Evolutionary conservation across 2,113 vertebrate species (phyloP).

Genomic region (Myxocyprinus asiaticus): DNA sequence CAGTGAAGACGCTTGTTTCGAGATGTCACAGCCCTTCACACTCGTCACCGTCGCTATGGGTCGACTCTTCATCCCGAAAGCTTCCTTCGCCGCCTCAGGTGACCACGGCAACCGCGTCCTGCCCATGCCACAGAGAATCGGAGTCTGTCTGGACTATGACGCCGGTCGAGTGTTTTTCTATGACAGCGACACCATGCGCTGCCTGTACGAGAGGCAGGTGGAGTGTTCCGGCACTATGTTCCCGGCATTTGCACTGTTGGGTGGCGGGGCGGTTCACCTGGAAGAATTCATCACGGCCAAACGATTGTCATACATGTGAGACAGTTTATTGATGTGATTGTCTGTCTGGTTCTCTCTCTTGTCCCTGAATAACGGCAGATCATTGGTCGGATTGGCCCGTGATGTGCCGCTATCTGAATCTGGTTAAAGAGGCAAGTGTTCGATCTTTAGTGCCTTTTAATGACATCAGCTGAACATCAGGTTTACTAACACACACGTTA

Average conservation of each 20-base stretch:
- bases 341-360: neutral
- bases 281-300: constrained; percentile 81
- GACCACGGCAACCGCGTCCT: constrained; percentile 81
- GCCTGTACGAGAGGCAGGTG: constrained; percentile 89
- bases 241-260: constrained; percentile 93
- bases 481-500: neutral
- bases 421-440: constrained; percentile 29
- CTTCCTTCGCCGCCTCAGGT: constrained; percentile 64
- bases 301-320: constrained; percentile 72
- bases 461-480: neutral
- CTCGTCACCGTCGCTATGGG: constrained; percentile 93
- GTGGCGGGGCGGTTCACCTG: constrained; percentile 84
- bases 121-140: constrained; percentile 84
- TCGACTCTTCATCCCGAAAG: constrained; percentile 89
- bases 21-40: constrained; percentile 88
- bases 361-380: neutral
- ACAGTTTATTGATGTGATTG: no score
- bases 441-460: constrained; percentile 39
- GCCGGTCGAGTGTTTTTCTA: constrained; percentile 88
- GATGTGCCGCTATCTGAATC: neutral
- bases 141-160: constrained; percentile 89
- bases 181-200: constrained; percentile 85
- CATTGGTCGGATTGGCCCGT: neutral
- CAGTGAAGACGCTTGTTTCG: constrained; percentile 89
- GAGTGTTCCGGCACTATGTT: constrained; percentile 93